phyloP scores from a whole-genome alignment of 2,888 invertebrate species.

The Sericinus montela region DNA sequence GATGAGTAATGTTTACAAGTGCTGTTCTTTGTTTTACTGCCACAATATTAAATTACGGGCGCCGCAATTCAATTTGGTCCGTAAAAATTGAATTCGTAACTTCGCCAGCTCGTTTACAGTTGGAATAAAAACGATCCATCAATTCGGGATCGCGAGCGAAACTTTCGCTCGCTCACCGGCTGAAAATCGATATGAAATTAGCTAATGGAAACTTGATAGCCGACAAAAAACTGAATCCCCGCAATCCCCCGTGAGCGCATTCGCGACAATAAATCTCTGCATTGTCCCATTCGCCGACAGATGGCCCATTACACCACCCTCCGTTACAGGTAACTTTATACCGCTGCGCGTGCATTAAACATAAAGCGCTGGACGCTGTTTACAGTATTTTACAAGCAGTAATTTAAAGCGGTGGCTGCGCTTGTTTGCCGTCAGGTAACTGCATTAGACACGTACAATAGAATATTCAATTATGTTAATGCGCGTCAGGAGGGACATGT shows the following conservation, averaged over 20 bases:
- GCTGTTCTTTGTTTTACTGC: conserved; percentile 29
- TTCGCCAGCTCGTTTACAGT: conserved; percentile 52
- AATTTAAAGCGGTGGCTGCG: conserved; percentile 32
- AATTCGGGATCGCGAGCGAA: conserved; percentile 54
- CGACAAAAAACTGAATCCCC: conserved; percentile 65
- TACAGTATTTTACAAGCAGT: conserved; percentile 7
- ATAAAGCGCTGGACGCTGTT: conserved; percentile 34
- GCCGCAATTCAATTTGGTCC: conserved; percentile 43
- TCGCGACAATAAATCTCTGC: conserved; percentile 69
- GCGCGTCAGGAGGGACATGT: conserved; percentile 37
- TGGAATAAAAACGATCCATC: conserved; percentile 72
- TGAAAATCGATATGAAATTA: conserved; percentile 69
- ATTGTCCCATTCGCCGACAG: conserved; percentile 63
- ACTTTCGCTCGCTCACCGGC: conserved; percentile 47
- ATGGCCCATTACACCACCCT: conserved; percentile 54
- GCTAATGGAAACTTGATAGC: conserved; percentile 79
- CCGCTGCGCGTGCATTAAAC: conserved; percentile 26
- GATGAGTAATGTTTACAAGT: conserved; percentile 22
- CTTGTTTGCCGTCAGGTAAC: conserved; percentile 45
- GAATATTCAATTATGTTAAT: conserved; percentile 68
- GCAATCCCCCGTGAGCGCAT: conserved; percentile 61
- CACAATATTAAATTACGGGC: conserved; percentile 45
- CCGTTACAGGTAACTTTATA: conserved; percentile 65
- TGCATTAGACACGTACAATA: conserved; percentile 68
- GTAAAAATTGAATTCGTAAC: conserved; percentile 62